Evolutionary conservation across 2,888 invertebrate species (phyloP).

Genomic region (Eustalomyia histrio): DNA sequence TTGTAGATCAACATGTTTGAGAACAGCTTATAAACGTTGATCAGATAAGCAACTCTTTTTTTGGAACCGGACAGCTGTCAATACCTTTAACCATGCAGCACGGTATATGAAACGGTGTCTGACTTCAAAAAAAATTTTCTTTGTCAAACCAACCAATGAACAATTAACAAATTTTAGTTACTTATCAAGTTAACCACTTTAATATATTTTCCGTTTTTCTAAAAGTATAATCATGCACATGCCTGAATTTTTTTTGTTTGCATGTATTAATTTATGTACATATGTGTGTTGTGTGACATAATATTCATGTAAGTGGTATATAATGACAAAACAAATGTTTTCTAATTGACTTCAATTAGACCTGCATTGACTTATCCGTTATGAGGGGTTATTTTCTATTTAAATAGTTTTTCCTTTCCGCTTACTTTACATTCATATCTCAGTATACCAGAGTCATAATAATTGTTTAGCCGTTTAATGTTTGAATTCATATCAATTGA

Average conservation of each 20-base stretch:
- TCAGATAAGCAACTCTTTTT: too few relatives aligned
- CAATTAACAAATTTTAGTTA: too few relatives aligned
- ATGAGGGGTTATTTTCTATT: constrained; percentile 26
- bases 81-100: too few relatives aligned
- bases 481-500: neutral
- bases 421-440: neutral
- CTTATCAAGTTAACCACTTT: neutral
- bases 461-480: neutral
- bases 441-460: neutral
- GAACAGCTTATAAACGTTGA: too few relatives aligned
- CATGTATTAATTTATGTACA: neutral
- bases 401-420: constrained; percentile 26
- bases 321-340: constrained; percentile 63
- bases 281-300: constrained; percentile 41
- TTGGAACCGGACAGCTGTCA: too few relatives aligned
- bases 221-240: neutral
- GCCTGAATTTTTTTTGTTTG: constrained; percentile 1
- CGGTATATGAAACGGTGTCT: too few relatives aligned
- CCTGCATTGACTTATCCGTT: constrained; percentile 51
- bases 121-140: too few relatives aligned
- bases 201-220: neutral
- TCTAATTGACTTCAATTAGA: constrained; percentile 65
- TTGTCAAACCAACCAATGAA: too few relatives aligned
- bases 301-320: constrained; percentile 52
- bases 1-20: too few relatives aligned